Base-by-base conservation (phyloP, 2,797 vertebrate species). In the Vultur gryphus region DNA sequence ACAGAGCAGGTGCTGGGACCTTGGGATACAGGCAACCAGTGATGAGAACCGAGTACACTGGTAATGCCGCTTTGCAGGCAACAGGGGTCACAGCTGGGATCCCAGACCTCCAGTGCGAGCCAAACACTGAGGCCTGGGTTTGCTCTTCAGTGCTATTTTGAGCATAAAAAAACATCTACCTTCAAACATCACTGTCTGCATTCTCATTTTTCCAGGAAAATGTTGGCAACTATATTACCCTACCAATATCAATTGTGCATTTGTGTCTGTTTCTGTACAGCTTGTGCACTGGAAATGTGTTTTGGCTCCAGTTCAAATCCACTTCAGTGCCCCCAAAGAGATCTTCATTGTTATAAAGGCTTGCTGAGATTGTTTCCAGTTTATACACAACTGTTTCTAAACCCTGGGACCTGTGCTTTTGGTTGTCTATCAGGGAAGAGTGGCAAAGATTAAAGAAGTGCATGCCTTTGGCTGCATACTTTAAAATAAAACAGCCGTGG, bases 271-370 rank as follows among this genome's bases (percentile, higher is more conserved):
- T 91, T 91, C 90, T 95, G 69, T 91, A 89, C 79, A 91, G 92
- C 78, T 95, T 89, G 93, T 84, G 96, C 94, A 70, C 87, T 97
- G 89, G 82, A 97, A 97, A 96, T 97, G 94, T 95, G 90, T 97
- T 95, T 96, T 97, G 96, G 96, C 95, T 97, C 92, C 67, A 87
- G 84, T 95, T 98, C 97, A 97, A 97, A 97, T 92, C 90, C 93
- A 97, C 89, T 90, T 96, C 95, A 93, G 94, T 96, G 91, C 93
- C 94, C 95, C 93, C 91, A 96, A 97, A 97, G 92, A 97, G 90
- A 88, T 94, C 88, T 96, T 95, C 93, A 90, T 97, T 97, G 95
- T 95, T 97, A 79, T 94, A 97, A 97, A 98, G 87, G 48, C 91
- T 95, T 91, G 81, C 95, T 89, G 87, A 97, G 92, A 96, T 96